Percentiles rank a stretch among this genome's conserved stretches.
These are phyloP conservation scores for Centroberyx gerrardi DNA, from an alignment of 2,797 vertebrate species.

Conservation along the genomic window DNA sequence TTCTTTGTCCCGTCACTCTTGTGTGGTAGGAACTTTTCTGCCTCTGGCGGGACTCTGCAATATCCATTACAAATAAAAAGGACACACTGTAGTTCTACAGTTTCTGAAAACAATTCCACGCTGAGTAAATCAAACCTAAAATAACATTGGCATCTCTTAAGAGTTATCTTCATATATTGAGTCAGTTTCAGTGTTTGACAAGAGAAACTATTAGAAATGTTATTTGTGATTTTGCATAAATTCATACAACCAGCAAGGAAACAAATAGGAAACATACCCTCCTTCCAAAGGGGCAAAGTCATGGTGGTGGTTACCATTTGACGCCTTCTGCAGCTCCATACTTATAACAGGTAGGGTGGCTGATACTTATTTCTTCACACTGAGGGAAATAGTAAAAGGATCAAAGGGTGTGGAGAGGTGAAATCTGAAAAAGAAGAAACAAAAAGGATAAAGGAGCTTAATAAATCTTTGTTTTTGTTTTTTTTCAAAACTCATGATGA, in stretches of 20 bases:
- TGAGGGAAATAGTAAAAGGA: not conserved
- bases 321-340: slow-evolving; percentile 84
- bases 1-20: slow-evolving; percentile 71
- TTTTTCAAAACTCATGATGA: too few species aligned
- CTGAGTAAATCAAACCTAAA: too few species aligned
- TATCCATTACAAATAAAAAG: slow-evolving; percentile 13
- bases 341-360: slow-evolving; percentile 1
- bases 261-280: slow-evolving; percentile 64
- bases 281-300: slow-evolving; percentile 69
- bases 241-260: not conserved
- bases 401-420: not conserved
- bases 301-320: slow-evolving; percentile 72
- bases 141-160: too few species aligned
- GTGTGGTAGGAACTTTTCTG: slow-evolving; percentile 78
- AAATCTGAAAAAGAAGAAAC: slow-evolving; percentile 23
- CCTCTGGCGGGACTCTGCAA: slow-evolving; percentile 72
- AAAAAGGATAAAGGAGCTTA: not conserved
- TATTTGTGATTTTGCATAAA: not conserved
- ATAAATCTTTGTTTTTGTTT: too few species aligned
- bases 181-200: not conserved
- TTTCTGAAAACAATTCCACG: not conserved
- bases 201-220: not conserved
- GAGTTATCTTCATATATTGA: too few species aligned
- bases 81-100: not conserved
- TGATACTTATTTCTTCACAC: not conserved